Evolutionary conservation across 2,888 invertebrate species (phyloP), one percentile per base, ranked within the genome.

Genomic region (Drosophila longiperda): DNA sequence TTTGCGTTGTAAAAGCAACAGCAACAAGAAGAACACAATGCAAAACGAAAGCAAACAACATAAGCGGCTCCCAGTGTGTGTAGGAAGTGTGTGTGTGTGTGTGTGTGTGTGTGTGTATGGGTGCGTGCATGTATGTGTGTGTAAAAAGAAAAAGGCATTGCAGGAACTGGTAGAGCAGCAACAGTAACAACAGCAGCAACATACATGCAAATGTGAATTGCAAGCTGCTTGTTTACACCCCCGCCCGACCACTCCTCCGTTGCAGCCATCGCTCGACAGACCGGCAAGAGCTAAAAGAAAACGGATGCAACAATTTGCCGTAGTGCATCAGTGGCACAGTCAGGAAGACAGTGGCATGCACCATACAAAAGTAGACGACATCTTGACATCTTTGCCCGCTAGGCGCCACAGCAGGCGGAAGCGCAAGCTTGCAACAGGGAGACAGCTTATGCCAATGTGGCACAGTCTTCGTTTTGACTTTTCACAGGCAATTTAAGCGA

Each of bases 271-370:
- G n/a, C n/a, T 3, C 4, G 40, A 17, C 9, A n/a, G 40, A 12
- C 45, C 45, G 23, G 23, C 8, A 76, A 83, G 66, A 65, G 68
- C 72, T 73, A 78, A 76, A 82, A 77, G 82, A 80, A 85, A 78
- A 73, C 83, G 83, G 78, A 81, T 81, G 83, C 87, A 83, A 87
- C 87, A 83, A 83, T 87, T 83, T 87, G 81, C 78, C 73, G 64
- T 65, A 76, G 69, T 83, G 77, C 79, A 85, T 78, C 84, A 64
- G 73, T 55, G 60, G 75, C 71, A 64, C 20, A 42, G 59, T 45
- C 66, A 66, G 66, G 73, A 60, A 73, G 60, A 73, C 38, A 66
- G 50, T 50, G 53, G 58, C 58, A 54, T 57, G 52, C 62, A 48
- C 20, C 71, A 70, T 29, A 63, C 63, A 64, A 20, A n/a, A 57